Evolutionary conservation across 2,113 vertebrate species (phyloP).

Genomic region (Pterocles burchelli): DNA sequence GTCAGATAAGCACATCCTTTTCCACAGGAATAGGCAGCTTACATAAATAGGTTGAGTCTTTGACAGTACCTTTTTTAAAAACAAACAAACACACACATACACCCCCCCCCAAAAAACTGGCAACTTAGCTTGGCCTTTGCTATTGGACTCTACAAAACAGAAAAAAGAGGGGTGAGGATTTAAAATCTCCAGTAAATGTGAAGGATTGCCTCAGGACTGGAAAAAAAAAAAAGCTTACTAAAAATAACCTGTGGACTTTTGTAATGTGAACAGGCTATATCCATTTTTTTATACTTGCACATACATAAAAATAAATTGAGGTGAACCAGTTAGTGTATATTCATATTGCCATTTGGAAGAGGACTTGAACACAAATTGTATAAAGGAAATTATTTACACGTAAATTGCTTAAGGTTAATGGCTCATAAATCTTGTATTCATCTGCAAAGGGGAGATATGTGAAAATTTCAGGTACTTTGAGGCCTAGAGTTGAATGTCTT

Average conservation of each 20-base stretch:
- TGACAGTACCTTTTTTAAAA: not conserved
- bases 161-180: not conserved
- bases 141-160: not conserved
- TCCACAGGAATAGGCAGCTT: not conserved
- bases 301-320: not conserved
- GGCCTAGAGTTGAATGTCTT: not conserved
- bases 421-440: not conserved
- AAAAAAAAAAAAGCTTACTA: not conserved
- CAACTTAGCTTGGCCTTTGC: not conserved
- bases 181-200: not conserved
- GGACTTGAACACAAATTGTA: not conserved
- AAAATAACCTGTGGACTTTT: not conserved
- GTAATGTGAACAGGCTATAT: not conserved
- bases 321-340: not conserved
- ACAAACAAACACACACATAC: not conserved
- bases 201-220: not conserved
- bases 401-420: not conserved
- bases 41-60: not conserved
- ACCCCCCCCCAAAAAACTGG: not conserved
- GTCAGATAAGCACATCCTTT: not conserved
- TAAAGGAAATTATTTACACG: not conserved
- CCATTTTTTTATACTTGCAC: not conserved
- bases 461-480: not conserved
- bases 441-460: not conserved
- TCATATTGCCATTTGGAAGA: not conserved